Conservation (phyloP, 2,888 invertebrate species). For the Piscicola geometra region DNA sequence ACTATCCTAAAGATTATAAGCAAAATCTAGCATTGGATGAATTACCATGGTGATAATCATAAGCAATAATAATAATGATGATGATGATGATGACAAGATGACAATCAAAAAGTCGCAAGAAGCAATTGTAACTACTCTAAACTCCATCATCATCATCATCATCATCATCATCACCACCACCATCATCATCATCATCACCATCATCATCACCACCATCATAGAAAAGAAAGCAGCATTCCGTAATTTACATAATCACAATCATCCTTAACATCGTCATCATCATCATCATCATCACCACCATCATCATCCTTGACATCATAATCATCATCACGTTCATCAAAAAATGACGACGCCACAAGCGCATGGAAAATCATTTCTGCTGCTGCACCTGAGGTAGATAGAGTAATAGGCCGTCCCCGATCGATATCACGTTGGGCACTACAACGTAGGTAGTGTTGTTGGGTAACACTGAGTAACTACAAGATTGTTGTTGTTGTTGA, state of each 20-base stretch:
- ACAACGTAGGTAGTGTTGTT: neutral
- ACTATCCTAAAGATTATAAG: neutral
- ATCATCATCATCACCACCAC: neutral
- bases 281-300: neutral
- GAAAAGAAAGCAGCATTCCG: too few species aligned
- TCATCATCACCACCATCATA: slow-evolving; percentile 2
- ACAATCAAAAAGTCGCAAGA: neutral
- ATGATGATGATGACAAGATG: neutral
- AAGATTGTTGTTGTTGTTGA: neutral
- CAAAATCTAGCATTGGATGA: too few species aligned
- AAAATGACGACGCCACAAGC: neutral
- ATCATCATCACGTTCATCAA: neutral
- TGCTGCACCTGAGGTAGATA: slow-evolving; percentile 19
- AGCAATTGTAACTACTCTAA: neutral
- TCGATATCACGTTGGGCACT: slow-evolving; percentile 6
- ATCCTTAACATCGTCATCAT: neutral
- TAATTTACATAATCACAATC: neutral
- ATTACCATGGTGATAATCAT: neutral
- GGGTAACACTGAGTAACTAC: neutral
- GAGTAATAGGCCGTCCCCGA: slow-evolving; percentile 21
- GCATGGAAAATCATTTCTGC: neutral
- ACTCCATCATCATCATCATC: neutral
- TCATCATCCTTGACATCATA: neutral
- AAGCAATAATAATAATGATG: too few species aligned
- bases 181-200: slow-evolving; percentile 10